Base-by-base conservation (phyloP, 2,888 invertebrate genomes). In the Serripes groenlandicus region DNA sequence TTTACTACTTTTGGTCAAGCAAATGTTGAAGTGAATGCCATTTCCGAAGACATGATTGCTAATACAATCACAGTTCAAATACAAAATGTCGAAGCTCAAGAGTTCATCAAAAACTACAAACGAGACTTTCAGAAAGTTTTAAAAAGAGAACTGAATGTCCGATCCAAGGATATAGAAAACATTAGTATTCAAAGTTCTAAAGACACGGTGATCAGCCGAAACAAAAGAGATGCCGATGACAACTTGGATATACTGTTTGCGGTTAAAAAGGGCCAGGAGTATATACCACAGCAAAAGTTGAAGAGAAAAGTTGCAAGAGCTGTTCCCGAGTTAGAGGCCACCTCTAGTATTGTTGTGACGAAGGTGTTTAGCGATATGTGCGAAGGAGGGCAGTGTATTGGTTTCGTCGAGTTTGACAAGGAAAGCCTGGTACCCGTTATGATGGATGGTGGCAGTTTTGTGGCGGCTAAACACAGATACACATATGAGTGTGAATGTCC, bases 171-270 rank as follows among this genome's bases (percentile, higher is more conserved):
- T 93, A 97, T 99, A 21, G 95, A 97, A 23, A 96, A 99, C 68
- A 96, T 99, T 72, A 97, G 98, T 92, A 97, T 99, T 15, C 99
- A 98, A 94, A 93, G 94, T 28, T 90, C 94, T 11, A 78, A 88
- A 30, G 83, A 87, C 54, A 86, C 88, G 28, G 64, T 86, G 2
- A 77, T 77, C 7, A 62, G 81, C 7, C 60, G 83, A 32, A 75
- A 72, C n/a, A 86, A 89, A 18, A 75, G 90, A 52, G 81, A 84
- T 5, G 83, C 74, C 18, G 83, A 71, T 3, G 97, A 97, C n/a
- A 97, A 97, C 94, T 95, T 98, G 32, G 98, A 98, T 94, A 97
- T 98, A n/a, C 96, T 98, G 7, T 97, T 98, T 93, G 97, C 98
- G 0, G 98, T 98, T 0, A 95, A 96, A 79, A 97, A 96, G 91